Percentiles rank a stretch among this genome's conserved stretches.
phyloP scores from a whole-genome alignment of 92 coral and sea anemone species.

The Zoanthus solanderi region DNA sequence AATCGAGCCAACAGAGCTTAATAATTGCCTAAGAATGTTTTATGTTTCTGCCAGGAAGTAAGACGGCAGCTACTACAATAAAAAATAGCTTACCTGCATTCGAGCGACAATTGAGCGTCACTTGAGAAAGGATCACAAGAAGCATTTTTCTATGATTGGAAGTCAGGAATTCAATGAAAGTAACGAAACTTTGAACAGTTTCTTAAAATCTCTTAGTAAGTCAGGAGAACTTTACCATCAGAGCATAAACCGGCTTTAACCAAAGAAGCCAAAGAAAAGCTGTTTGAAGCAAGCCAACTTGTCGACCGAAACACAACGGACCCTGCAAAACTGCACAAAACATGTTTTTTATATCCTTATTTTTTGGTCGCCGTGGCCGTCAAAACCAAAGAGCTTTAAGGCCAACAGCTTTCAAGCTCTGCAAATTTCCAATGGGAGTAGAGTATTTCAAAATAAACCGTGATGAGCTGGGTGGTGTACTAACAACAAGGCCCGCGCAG shows the following conservation, averaged over 20 bases:
- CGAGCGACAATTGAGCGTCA: no score
- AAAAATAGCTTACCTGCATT: no score
- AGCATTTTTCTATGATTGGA: constrained; percentile 1
- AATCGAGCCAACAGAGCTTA: no score
- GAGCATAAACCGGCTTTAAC: constrained; percentile 26
- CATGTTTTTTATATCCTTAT: not conserved
- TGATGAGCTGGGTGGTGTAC: constrained; percentile 51
- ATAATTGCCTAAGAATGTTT: no score
- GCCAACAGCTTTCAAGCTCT: constrained; percentile 18
- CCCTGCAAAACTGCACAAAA: constrained; percentile 8
- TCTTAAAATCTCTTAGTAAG: constrained; percentile 26
- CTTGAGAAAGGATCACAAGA: no score
- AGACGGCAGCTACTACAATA: no score
- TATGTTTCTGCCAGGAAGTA: no score
- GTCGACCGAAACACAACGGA: not conserved
- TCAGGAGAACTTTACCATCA: constrained; percentile 17
- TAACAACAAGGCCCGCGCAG: constrained; percentile 48
- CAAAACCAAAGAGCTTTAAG: constrained; percentile 37
- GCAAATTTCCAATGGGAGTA: constrained; percentile 16
- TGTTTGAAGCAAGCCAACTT: constrained; percentile 12
- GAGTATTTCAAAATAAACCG: constrained; percentile 52
- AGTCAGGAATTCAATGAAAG: constrained; percentile 22
- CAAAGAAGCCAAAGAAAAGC: not conserved
- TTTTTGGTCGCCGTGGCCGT: constrained; percentile 14
- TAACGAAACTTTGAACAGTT: constrained; percentile 29